Evolutionary conservation across 2,113 vertebrate species (phyloP).

Genomic region (Oostethus manadensis): DNA sequence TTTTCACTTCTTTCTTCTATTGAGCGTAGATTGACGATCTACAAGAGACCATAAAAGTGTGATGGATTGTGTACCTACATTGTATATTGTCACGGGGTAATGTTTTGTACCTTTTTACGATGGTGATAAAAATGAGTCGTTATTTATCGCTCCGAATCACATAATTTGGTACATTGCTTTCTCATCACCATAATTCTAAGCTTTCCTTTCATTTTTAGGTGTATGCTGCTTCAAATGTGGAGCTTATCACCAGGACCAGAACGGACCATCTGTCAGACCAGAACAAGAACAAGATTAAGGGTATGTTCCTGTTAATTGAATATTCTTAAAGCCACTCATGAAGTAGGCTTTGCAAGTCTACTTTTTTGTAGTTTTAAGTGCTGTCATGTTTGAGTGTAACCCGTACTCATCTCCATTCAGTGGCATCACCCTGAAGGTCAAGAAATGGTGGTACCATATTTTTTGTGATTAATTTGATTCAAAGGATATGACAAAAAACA

Average conservation of each 20-base stretch:
- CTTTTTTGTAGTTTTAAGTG: constrained; percentile 3
- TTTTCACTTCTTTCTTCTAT: constrained; percentile 21
- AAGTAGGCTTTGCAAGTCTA: not conserved
- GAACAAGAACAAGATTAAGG: constrained; percentile 94
- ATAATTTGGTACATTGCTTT: not conserved
- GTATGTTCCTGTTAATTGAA: constrained; percentile 49
- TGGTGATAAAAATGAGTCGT: not conserved
- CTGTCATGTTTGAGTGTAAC: constrained; percentile 21
- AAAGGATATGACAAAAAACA: too few species aligned
- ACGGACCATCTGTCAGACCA: constrained; percentile 94
- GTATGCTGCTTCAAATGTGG: constrained; percentile 93
- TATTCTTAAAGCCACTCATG: not conserved
- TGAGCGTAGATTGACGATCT: not conserved
- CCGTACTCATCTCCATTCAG: constrained; percentile 23
- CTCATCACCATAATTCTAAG: not conserved
- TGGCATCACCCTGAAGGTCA: constrained; percentile 18
- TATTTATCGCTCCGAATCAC: not conserved
- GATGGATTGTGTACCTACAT: not conserved
- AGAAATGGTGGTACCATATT: too few species aligned
- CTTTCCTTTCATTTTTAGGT: constrained; percentile 70
- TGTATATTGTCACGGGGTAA: not conserved
- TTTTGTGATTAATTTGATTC: too few species aligned
- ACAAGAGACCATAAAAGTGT: not conserved
- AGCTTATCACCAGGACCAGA: constrained; percentile 92
- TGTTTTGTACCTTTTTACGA: not conserved